Base-by-base conservation (phyloP, 2,888 invertebrate species). In the Cheilosia urbana region DNA sequence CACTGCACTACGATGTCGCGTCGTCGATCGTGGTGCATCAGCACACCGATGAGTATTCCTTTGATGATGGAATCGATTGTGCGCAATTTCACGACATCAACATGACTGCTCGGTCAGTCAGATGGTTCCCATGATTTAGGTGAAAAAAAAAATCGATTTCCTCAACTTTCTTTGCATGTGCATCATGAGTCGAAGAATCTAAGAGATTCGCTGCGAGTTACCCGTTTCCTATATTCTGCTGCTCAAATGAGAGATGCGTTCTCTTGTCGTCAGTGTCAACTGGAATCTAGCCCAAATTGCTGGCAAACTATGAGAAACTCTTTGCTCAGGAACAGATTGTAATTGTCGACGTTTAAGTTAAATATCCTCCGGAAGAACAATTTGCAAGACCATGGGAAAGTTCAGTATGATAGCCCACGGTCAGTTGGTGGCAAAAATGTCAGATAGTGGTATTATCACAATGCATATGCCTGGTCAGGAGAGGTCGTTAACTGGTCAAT, bases 121-220 rank as follows among this genome's bases (percentile, higher is more conserved):
- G 45, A 19, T 47, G 17, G 34, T 84, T 84, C 84, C 80, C 84
- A 84, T 84, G 84, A 66, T 62, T 84, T 15, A 58, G 53, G 15
- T 49, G 58, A 62, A 58, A 62, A 34, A 34, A 21, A 40, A 42
- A 66, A 24, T 51, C 19, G 11, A 45, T 57, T 49, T 27, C 6
- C 30, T 13, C 49, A 45, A 57, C 73, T 83, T 83, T 78, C 83
- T 42, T 73, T 68, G 62, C 60, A 78, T 73, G 42, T 49, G 42
- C 45, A 68, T 72, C 82, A 72, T 72, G 69, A 40, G 21, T 57
- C 42, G 40, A 40, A 42, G 49, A 68, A 69, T 79, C 45, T 40
- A 17, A 27, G 9, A 47, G 27, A 9, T 30, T 30, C 27, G 6
- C 27, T 27, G 5, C 27, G 27, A 27, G 27, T 6, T 27, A 1